phyloP scores from a whole-genome alignment of 2,888 invertebrate genomes.

The Plagodis pulveraria region DNA sequence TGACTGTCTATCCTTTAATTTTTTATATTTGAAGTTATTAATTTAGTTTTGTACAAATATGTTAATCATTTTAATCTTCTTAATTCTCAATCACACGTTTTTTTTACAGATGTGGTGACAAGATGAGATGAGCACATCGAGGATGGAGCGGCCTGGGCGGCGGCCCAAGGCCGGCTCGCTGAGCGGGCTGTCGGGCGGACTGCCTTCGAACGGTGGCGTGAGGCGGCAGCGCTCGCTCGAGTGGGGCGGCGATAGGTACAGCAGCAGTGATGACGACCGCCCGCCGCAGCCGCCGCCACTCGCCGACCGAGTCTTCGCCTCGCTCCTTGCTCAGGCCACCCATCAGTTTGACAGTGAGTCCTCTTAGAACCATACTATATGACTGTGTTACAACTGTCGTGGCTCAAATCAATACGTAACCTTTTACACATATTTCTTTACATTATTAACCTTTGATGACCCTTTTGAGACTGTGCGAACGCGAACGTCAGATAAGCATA shows the following conservation, averaged over 20 bases:
- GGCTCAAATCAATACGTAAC: no score
- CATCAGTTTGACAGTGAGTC: constrained; percentile 81
- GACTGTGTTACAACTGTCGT: no score
- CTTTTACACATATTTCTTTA: no score
- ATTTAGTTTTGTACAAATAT: no score
- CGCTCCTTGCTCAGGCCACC: constrained; percentile 81
- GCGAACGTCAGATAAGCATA: no score
- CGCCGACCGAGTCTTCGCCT: constrained; percentile 81
- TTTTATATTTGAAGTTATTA: no score
- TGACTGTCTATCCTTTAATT: no score
- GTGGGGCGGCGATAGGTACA: constrained; percentile 84
- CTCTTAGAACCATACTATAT: neutral
- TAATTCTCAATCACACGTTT: neutral
- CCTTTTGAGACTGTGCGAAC: no score
- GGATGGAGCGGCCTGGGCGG: constrained; percentile 78
- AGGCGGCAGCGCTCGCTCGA: constrained; percentile 85
- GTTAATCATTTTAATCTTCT: no score
- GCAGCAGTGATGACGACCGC: constrained; percentile 83
- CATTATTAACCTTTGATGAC: no score
- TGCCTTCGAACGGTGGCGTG: constrained; percentile 62
- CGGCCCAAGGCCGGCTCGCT: constrained; percentile 77
- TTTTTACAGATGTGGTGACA: constrained; percentile 62
- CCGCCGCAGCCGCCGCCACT: constrained; percentile 79
- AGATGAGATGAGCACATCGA: constrained; percentile 67
- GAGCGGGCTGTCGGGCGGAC: constrained; percentile 70